Percentiles rank a stretch among this genome's conserved stretches.
phyloP scores from a whole-genome alignment of 2,113 vertebrate species.

The Tylochromis polylepis region DNA sequence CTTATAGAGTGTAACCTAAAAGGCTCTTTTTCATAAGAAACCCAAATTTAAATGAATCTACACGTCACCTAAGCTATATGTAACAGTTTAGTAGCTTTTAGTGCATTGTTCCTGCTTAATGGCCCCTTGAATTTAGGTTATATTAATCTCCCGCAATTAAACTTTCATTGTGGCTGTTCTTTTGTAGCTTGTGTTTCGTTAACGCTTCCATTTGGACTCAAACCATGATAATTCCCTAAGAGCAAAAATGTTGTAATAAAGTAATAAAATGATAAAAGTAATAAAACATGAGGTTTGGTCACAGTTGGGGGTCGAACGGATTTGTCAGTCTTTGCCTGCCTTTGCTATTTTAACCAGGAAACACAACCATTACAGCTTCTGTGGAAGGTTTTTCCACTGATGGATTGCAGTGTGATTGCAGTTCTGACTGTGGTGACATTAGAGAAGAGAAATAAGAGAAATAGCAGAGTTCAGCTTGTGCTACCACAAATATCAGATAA shows the following conservation, averaged over 20 bases:
- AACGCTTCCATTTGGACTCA: not conserved
- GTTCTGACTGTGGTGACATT: not conserved
- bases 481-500: not conserved
- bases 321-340: not conserved
- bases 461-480: not conserved
- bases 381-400: not conserved
- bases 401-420: not conserved
- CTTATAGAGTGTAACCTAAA: not conserved
- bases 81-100: not conserved
- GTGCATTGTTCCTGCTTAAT: not conserved
- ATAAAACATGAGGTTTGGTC: not conserved
- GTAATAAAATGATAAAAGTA: not conserved
- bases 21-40: not conserved
- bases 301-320: not conserved
- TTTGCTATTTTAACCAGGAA: not conserved
- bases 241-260: not conserved
- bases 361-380: not conserved
- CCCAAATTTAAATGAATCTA: not conserved
- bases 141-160: not conserved
- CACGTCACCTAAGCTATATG: not conserved
- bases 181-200: not conserved
- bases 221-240: not conserved
- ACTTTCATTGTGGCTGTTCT: not conserved
- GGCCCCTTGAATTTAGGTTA: not conserved
- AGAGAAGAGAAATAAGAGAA: not conserved